Evolutionary conservation across 1,140 invertebrate species (phyloP).

Genomic region (Trichonephila clavipes): DNA sequence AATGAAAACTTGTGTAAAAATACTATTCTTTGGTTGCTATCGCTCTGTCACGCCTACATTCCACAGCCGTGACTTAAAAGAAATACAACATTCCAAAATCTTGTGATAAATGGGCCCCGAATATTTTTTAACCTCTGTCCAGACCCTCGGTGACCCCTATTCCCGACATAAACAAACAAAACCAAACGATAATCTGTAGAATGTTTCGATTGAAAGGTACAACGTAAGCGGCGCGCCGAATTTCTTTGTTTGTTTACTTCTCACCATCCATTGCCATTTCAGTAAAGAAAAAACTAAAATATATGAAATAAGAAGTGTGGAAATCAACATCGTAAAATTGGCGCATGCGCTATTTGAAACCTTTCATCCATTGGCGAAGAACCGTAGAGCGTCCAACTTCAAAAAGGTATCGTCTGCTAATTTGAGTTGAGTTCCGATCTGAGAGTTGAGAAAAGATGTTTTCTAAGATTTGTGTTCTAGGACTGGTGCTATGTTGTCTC

Average conservation of each 20-base stretch:
- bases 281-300: neutral
- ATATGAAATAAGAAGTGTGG: neutral
- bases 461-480: neutral
- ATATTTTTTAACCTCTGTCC: neutral
- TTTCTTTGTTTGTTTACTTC: slow-evolving; percentile 37
- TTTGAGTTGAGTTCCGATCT: neutral
- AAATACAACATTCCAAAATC: neutral
- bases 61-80: neutral
- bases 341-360: neutral
- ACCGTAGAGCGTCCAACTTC: neutral
- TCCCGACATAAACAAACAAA: slow-evolving; percentile 15
- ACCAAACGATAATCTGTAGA: neutral
- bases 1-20: neutral
- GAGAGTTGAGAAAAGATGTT: neutral
- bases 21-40: neutral
- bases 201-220: neutral
- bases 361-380: slow-evolving; percentile 16
- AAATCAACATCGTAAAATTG: neutral
- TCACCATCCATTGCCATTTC: neutral
- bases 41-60: neutral
- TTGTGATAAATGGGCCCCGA: neutral
- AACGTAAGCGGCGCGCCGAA: slow-evolving; percentile 47
- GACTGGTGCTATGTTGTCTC: neutral
- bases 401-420: slow-evolving; percentile 24
- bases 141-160: neutral